Percentiles rank a stretch among this genome's conserved stretches.
Evolutionary conservation across 2,113 vertebrate genomes (phyloP).

Genomic region (Girardinichthys multiradiatus): DNA sequence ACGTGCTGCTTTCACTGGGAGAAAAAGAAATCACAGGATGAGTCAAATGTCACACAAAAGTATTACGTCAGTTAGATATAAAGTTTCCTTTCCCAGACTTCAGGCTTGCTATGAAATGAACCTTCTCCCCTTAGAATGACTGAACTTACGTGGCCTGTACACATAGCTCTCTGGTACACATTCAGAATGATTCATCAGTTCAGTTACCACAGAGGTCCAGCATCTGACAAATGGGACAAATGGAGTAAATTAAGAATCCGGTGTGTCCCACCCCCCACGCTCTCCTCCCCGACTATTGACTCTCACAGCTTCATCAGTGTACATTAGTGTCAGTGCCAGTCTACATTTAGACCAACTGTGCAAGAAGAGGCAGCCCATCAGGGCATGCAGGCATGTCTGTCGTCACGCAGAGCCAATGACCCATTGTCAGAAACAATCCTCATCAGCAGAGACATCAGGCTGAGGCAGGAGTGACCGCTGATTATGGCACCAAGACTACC

Average conservation of each 20-base stretch:
- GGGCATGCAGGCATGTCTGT: conserved; percentile 43
- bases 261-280: conserved; percentile 42
- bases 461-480: not conserved
- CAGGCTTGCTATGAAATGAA: conserved; percentile 3
- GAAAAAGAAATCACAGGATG: conserved; percentile 27
- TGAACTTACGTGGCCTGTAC: not conserved
- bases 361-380: conserved; percentile 64
- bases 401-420: conserved; percentile 51
- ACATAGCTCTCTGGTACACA: conserved; percentile 13
- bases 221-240: conserved; percentile 69
- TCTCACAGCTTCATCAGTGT: conserved; percentile 75
- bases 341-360: conserved; percentile 66
- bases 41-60: conserved; percentile 33
- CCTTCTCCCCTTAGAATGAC: conserved; percentile 35
- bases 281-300: conserved; percentile 55
- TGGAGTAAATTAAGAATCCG: conserved; percentile 65
- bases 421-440: conserved; percentile 65
- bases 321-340: conserved; percentile 76
- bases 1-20: conserved; percentile 22
- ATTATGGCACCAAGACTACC: not conserved
- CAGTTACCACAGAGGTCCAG: conserved; percentile 38
- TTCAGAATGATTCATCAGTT: conserved; percentile 45
- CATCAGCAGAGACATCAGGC: conserved; percentile 41
- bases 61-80: conserved; percentile 37
- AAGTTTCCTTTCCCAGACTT: conserved; percentile 3